Conservation (phyloP, 2,113 vertebrate genomes). For the Gulo gulo region DNA sequence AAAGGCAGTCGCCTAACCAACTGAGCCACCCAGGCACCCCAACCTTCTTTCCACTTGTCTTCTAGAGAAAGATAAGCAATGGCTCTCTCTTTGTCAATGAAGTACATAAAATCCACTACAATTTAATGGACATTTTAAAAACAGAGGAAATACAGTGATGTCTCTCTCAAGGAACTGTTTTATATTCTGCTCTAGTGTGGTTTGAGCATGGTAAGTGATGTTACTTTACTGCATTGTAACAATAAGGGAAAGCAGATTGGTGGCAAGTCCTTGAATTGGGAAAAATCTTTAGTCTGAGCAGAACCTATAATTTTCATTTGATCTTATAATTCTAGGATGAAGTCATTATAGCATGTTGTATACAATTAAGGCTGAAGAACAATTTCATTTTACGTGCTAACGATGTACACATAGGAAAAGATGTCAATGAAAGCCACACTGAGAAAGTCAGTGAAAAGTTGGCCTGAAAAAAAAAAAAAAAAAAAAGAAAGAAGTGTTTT, state of each 20-base stretch:
- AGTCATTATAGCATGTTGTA: background rate
- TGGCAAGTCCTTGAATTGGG: background rate
- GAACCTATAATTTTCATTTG: conserved; percentile 50
- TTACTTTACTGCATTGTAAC: background rate
- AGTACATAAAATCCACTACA: background rate
- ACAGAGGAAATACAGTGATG: background rate
- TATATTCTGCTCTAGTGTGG: background rate
- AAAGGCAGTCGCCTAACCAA: too few species aligned
- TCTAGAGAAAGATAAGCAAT: background rate
- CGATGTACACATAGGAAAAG: background rate
- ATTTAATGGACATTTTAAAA: background rate
- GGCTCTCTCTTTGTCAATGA: background rate
- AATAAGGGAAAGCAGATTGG: background rate
- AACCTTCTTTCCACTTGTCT: background rate
- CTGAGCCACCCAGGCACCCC: too few species aligned
- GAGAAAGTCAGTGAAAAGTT: conserved; percentile 1
- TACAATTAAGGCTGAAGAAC: conserved; percentile 11
- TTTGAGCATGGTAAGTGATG: background rate
- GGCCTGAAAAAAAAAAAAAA: background rate
- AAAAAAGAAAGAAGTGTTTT: background rate
- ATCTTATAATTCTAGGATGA: conserved; percentile 52
- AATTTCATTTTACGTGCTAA: conserved; percentile 37
- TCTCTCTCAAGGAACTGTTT: background rate
- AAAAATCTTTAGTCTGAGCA: background rate
- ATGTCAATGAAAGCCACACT: conserved; percentile 38